Conservation (phyloP, 2,888 invertebrate genomes). For the Spodoptera exigua region DNA sequence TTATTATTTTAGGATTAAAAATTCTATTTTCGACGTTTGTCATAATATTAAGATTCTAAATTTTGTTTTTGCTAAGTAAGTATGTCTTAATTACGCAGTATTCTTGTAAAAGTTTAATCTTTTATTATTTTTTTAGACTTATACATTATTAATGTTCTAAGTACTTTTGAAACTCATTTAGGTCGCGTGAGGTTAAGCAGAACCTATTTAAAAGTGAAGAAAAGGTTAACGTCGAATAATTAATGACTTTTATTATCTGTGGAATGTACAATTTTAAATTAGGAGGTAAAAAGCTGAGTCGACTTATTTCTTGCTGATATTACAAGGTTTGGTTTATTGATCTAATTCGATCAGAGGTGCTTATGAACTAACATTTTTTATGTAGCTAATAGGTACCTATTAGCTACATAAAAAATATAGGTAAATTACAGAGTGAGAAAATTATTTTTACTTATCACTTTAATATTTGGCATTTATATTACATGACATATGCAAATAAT, state of each 20-base stretch:
- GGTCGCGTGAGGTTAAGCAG: neutral
- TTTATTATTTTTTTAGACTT: neutral
- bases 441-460: no score
- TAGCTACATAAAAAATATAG: no score
- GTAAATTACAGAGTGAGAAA: no score
- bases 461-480: no score
- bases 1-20: constrained; percentile 48
- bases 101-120: neutral
- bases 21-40: constrained; percentile 29
- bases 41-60: constrained; percentile 15
- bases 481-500: no score
- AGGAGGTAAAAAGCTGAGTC: no score
- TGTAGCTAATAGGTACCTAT: no score
- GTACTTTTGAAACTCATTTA: constrained; percentile 5
- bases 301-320: no score
- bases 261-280: neutral
- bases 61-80: no score
- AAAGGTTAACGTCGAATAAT: constrained; percentile 1
- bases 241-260: neutral
- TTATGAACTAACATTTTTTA: no score
- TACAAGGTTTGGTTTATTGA: no score
- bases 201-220: neutral
- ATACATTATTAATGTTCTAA: neutral
- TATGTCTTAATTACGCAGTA: neutral
- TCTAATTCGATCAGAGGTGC: no score